Percentiles rank a stretch among this genome's conserved stretches.
phyloP scores from a whole-genome alignment of 2,888 invertebrate species.

The Tethea ocularis region DNA sequence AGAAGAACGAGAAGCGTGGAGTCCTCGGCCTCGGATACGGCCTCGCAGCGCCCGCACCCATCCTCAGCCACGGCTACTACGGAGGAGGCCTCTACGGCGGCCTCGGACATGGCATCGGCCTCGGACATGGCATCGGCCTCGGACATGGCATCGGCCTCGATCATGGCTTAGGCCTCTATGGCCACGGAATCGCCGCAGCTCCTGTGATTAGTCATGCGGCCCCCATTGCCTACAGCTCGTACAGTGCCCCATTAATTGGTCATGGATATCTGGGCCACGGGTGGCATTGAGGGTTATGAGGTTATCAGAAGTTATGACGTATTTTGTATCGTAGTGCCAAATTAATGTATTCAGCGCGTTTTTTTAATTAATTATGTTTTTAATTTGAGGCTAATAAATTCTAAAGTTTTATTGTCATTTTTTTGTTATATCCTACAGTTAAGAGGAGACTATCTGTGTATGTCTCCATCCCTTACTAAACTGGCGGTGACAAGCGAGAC shows the following conservation, averaged over 20 bases:
- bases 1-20: constrained; percentile 76
- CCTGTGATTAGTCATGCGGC: constrained; percentile 43
- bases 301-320: constrained; percentile 8
- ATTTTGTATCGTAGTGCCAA: constrained; percentile 54
- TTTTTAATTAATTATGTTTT: constrained; percentile 17
- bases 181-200: constrained; percentile 28
- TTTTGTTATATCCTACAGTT: too few species aligned
- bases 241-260: constrained; percentile 43
- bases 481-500: too few species aligned
- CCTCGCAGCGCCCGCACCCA: constrained; percentile 35
- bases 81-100: constrained; percentile 54
- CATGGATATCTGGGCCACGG: constrained; percentile 55
- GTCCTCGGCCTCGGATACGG: constrained; percentile 75
- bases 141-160: constrained; percentile 33
- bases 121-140: constrained; percentile 31
- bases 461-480: too few species aligned
- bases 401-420: background rate
- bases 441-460: too few species aligned
- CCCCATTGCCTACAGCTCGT: constrained; percentile 33
- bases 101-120: constrained; percentile 35
- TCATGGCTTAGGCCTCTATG: constrained; percentile 36
- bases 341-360: constrained; percentile 44
- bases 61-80: constrained; percentile 44
- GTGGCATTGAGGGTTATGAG: constrained; percentile 51
- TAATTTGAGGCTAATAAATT: constrained; percentile 8